These are phyloP conservation scores for Epicauta chinensis DNA, from an alignment of 1,140 invertebrate species.

Conservation along the genomic window DNA sequence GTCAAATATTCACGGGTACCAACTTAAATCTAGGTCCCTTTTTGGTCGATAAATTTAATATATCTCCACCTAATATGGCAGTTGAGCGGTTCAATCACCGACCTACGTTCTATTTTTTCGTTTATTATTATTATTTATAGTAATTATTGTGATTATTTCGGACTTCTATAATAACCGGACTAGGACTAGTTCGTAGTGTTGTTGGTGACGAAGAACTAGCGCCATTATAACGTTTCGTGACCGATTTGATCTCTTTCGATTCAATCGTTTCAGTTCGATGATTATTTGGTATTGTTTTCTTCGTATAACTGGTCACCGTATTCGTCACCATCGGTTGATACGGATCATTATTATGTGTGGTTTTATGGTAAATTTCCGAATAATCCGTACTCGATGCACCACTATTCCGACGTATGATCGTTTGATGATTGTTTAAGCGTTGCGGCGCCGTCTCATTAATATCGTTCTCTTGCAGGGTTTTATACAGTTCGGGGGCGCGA, in stretches of 20 bases:
- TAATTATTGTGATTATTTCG: slow-evolving; percentile 34
- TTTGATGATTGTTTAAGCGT: slow-evolving; percentile 30
- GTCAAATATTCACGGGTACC: no score
- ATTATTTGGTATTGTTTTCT: slow-evolving; percentile 57
- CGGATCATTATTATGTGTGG: slow-evolving; percentile 57
- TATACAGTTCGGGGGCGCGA: slow-evolving; percentile 68
- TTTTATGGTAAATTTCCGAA: slow-evolving; percentile 61
- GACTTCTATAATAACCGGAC: slow-evolving; percentile 47
- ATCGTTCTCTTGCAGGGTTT: slow-evolving; percentile 48
- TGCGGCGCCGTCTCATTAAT: slow-evolving; percentile 39
- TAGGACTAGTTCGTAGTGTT: slow-evolving; percentile 39
- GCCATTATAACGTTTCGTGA: slow-evolving; percentile 54
- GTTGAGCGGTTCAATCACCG: background rate
- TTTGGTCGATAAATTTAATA: background rate
- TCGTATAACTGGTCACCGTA: slow-evolving; percentile 59
- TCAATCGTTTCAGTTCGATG: slow-evolving; percentile 56
- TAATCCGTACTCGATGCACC: slow-evolving; percentile 61
- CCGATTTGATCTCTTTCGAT: slow-evolving; percentile 59
- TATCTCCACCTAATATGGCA: background rate
- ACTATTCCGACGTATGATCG: slow-evolving; percentile 45
- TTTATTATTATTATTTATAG: background rate
- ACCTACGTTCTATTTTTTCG: background rate
- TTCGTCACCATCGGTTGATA: slow-evolving; percentile 57
- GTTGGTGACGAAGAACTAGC: slow-evolving; percentile 46
- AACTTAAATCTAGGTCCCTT: no score